Conservation (phyloP, 2,797 vertebrate species). For the Dipus sagitta region DNA sequence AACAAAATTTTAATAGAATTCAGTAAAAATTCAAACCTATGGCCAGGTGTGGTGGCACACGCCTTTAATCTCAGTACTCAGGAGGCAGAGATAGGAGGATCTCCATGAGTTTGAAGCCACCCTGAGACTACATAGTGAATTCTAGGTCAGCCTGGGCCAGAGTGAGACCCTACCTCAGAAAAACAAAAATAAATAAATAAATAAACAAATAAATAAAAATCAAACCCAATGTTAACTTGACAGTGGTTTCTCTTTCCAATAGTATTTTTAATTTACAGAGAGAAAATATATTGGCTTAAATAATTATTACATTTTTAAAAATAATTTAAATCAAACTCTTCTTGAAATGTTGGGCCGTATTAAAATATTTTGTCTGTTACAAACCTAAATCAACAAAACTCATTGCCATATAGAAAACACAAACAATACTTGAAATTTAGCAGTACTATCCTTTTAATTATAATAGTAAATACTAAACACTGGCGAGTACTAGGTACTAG, state of each 20-base stretch:
- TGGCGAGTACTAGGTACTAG: too few relatives aligned
- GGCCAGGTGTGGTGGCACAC: too few relatives aligned
- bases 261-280: constrained; percentile 3
- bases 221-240: background rate
- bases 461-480: background rate
- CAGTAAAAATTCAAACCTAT: background rate
- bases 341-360: background rate
- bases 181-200: too few relatives aligned
- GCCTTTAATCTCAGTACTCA: too few relatives aligned
- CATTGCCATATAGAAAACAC: constrained; percentile 39
- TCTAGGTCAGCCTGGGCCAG: too few relatives aligned
- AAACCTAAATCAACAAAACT: constrained; percentile 40
- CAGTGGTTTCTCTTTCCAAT: constrained; percentile 30
- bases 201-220: background rate
- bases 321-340: constrained; percentile 43
- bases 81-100: too few relatives aligned
- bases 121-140: too few relatives aligned
- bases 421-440: constrained; percentile 38
- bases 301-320: constrained; percentile 54
- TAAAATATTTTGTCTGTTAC: constrained; percentile 12
- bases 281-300: constrained; percentile 4
- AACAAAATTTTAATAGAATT: constrained; percentile 16
- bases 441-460: constrained; percentile 23
- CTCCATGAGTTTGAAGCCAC: too few relatives aligned
- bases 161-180: too few relatives aligned